Conservation (phyloP, 2,113 vertebrate species). For the Myrmecophaga tridactyla region DNA sequence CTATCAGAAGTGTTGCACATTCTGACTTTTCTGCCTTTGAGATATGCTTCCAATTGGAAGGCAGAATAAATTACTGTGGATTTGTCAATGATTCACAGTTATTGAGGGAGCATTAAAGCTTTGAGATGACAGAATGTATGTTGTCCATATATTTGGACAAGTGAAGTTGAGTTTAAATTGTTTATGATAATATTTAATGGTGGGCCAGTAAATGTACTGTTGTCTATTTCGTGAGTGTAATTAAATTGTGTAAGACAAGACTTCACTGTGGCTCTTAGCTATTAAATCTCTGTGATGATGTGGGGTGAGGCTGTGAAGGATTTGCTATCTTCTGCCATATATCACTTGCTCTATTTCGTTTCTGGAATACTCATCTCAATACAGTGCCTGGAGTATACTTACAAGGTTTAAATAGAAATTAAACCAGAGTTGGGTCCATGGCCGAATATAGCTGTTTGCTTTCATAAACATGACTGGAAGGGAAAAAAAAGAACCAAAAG, state of each 20-base stretch:
- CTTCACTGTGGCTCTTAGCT: conserved; percentile 63
- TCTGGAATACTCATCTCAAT: conserved; percentile 6
- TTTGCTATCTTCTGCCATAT: conserved; percentile 6
- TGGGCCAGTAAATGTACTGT: conserved; percentile 63
- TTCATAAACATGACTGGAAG: conserved; percentile 34
- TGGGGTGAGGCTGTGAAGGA: conserved; percentile 59
- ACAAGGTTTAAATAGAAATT: conserved; percentile 58
- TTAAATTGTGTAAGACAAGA: conserved; percentile 75
- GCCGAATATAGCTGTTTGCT: conserved; percentile 7
- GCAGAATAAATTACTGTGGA: conserved; percentile 70
- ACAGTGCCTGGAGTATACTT: conserved; percentile 18
- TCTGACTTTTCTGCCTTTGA: conserved; percentile 68
- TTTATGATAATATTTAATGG: conserved; percentile 74
- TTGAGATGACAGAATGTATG: conserved; percentile 68
- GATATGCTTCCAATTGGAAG: conserved; percentile 65
- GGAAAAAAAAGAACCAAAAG: not conserved
- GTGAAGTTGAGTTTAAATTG: conserved; percentile 74
- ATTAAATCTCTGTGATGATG: conserved; percentile 63
- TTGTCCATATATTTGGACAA: conserved; percentile 75
- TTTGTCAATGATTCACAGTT: conserved; percentile 69
- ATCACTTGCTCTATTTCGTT: conserved; percentile 50
- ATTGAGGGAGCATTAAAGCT: conserved; percentile 57
- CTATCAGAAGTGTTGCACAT: conserved; percentile 68
- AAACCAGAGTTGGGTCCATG: not conserved
- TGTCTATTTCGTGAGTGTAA: conserved; percentile 68